phyloP scores from a whole-genome alignment of 2,113 vertebrate species.

The Phocoena phocoena region DNA sequence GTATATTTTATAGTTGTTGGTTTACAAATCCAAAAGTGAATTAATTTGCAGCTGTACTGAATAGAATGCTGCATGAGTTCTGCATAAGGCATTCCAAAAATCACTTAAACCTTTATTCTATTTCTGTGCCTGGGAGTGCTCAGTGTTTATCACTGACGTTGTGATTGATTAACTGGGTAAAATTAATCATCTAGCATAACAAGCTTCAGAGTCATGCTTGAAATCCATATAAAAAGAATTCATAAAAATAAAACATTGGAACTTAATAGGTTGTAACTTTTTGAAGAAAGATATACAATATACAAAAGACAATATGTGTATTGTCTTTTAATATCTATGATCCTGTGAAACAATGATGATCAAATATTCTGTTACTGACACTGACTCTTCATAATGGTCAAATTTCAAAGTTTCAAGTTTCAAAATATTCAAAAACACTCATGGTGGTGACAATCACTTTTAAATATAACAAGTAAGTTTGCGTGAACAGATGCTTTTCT shows the following conservation, averaged over 20 bases:
- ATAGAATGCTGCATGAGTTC: neutral
- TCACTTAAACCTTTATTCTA: neutral
- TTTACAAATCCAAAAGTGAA: neutral
- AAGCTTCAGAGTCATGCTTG: neutral
- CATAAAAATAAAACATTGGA: conserved; percentile 5
- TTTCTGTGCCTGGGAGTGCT: neutral
- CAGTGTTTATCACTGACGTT: neutral
- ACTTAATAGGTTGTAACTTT: neutral
- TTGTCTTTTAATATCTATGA: neutral
- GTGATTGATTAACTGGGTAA: conserved; percentile 8
- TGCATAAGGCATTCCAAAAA: neutral
- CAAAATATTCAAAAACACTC: neutral
- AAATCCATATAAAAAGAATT: neutral
- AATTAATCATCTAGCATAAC: neutral
- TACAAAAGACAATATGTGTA: no score
- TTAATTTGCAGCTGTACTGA: neutral
- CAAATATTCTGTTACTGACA: neutral
- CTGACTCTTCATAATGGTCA: neutral
- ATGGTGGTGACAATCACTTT: neutral
- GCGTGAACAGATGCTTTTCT: neutral
- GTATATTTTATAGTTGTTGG: neutral
- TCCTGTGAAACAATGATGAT: neutral
- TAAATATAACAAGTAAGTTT: neutral
- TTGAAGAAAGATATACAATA: neutral
- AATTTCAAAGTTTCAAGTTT: neutral